Conservation (phyloP, 1,140 invertebrate species). For the Calosoma granatense region DNA sequence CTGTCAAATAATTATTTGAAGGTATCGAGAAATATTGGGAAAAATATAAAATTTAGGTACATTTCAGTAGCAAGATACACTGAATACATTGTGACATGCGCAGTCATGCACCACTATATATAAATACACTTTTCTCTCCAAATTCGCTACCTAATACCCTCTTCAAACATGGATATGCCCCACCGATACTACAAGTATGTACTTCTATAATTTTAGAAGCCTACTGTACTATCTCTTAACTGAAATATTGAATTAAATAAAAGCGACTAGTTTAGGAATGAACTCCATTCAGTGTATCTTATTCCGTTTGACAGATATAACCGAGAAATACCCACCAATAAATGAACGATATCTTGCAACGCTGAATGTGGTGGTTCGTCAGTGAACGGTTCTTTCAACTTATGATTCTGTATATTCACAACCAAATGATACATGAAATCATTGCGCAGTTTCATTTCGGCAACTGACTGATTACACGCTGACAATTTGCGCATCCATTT, state of each 20-base stretch:
- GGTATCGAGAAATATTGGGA: too few relatives aligned
- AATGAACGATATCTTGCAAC: constrained; percentile 30
- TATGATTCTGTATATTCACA: constrained; percentile 34
- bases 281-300: not conserved
- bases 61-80: too few relatives aligned
- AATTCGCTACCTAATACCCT: not conserved
- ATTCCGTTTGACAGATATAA: not conserved
- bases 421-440: constrained; percentile 42
- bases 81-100: too few relatives aligned
- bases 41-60: too few relatives aligned
- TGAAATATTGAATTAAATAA: not conserved
- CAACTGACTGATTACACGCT: constrained; percentile 29
- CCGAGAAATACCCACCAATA: constrained; percentile 28
- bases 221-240: not conserved
- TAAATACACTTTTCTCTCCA: too few relatives aligned
- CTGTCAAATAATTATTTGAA: too few relatives aligned
- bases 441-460: constrained; percentile 40
- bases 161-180: not conserved
- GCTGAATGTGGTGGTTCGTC: constrained; percentile 32
- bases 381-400: constrained; percentile 35
- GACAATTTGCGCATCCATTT: constrained; percentile 39
- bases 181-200: not conserved
- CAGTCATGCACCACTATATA: too few relatives aligned
- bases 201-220: not conserved
- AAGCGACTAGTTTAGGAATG: too few relatives aligned